A percentile compares a stretch with the other conserved stretches of the same genome.
Conservation (phyloP, 1,140 invertebrate genomes). For the Spodoptera frugiperda region DNA sequence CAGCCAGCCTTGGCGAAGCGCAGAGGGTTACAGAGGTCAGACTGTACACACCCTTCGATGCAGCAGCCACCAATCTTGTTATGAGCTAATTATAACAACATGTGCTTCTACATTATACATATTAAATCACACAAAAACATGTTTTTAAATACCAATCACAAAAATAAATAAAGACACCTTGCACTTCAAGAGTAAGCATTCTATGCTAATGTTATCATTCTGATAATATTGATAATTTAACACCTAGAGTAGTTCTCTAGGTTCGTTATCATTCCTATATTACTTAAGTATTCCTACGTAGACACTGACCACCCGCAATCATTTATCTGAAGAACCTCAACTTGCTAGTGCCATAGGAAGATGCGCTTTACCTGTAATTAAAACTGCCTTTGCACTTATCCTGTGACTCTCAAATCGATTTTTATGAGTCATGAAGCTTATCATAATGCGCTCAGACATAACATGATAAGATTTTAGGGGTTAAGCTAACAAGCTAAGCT, state of each 20-base stretch:
- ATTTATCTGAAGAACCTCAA: constrained; percentile 5
- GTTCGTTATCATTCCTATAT: no score
- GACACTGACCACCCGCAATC: constrained; percentile 20
- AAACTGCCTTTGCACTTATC: neutral
- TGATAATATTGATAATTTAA: no score
- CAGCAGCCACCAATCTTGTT: neutral
- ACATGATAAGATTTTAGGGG: constrained; percentile 8
- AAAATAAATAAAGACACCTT: neutral
- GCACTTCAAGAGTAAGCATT: no score
- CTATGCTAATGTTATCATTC: no score
- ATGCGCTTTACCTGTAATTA: neutral
- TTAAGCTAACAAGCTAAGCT: no score
- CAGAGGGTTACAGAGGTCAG: constrained; percentile 30
- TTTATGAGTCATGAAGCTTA: constrained; percentile 1
- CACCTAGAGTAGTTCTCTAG: no score
- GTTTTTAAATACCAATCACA: neutral
- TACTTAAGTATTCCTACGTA: neutral
- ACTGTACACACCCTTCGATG: constrained; percentile 28
- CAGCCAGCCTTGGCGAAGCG: constrained; percentile 19
- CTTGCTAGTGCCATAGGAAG: neutral
- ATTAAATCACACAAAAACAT: no score
- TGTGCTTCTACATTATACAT: no score
- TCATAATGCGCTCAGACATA: constrained; percentile 11
- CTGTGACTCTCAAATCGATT: neutral
- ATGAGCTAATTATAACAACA: neutral